phyloP scores from a whole-genome alignment of 2,113 vertebrate species.

The Sphyrna mokarran region DNA sequence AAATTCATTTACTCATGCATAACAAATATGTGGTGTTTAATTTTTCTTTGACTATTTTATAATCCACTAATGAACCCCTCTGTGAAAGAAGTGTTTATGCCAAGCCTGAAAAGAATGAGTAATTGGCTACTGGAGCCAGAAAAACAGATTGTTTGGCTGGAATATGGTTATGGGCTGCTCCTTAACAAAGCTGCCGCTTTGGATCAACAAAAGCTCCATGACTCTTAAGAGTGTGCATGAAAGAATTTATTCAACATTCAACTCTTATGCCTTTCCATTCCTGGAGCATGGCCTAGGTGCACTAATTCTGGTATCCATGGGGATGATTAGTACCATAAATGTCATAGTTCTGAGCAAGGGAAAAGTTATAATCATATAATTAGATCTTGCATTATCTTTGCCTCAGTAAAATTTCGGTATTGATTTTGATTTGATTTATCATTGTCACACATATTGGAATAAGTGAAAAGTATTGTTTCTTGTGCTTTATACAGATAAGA shows the following conservation, averaged over 20 bases:
- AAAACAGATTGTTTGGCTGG: neutral
- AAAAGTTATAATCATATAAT: neutral
- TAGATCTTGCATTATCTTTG: neutral
- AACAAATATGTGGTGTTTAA: neutral
- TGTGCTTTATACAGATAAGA: no score
- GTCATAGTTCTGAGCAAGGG: neutral
- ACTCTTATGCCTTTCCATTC: neutral
- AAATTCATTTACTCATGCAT: neutral
- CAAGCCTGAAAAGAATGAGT: neutral
- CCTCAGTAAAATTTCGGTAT: neutral
- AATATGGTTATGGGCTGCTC: neutral
- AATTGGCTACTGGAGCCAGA: neutral
- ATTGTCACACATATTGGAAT: no score
- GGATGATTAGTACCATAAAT: neutral
- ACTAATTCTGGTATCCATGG: neutral
- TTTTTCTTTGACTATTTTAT: neutral
- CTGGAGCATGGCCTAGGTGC: neutral
- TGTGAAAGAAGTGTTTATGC: neutral
- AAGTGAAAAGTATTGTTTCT: no score
- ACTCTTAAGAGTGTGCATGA: neutral
- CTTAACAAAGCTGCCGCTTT: neutral
- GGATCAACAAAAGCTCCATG: neutral
- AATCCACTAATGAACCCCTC: neutral
- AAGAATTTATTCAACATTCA: neutral
- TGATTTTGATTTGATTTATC: no score